phyloP scores from a whole-genome alignment of 1,140 invertebrate genomes.

The Pseudomyrmex dendroicus region DNA sequence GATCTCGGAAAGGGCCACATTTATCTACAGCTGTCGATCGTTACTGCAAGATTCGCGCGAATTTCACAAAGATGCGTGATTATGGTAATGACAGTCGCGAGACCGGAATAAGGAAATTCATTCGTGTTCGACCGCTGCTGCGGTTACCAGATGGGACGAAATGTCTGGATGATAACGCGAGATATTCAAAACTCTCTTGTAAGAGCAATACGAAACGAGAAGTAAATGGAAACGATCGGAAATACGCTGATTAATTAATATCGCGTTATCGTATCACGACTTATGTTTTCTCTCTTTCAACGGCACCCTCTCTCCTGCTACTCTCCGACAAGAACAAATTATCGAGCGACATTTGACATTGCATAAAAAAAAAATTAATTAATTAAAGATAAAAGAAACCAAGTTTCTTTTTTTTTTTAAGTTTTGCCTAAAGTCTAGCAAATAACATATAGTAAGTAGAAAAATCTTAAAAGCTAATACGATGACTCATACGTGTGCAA shows the following conservation, averaged over 20 bases:
- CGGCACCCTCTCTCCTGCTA: neutral
- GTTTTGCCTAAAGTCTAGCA: neutral
- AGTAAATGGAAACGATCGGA: slow-evolving; percentile 38
- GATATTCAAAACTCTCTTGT: slow-evolving; percentile 24
- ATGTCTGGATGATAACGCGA: slow-evolving; percentile 31
- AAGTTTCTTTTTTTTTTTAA: slow-evolving; percentile 3
- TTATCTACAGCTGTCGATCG: slow-evolving; percentile 75
- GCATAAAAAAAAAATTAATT: slow-evolving; percentile 8
- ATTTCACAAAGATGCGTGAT: slow-evolving; percentile 67
- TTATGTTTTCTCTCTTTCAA: slow-evolving; percentile 6
- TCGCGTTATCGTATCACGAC: slow-evolving; percentile 50
- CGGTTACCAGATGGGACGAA: slow-evolving; percentile 26
- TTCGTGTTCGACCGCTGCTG: slow-evolving; percentile 37
- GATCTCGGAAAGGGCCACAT: slow-evolving; percentile 71
- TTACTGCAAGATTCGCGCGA: slow-evolving; percentile 65
- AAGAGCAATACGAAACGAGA: slow-evolving; percentile 53
- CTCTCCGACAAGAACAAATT: neutral
- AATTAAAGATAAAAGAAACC: neutral
- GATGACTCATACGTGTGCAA: neutral
- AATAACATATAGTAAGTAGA: neutral
- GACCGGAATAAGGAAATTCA: slow-evolving; percentile 41
- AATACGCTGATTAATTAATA: slow-evolving; percentile 50
- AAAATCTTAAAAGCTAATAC: neutral
- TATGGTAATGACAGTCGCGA: slow-evolving; percentile 64
- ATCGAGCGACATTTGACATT: slow-evolving; percentile 2